Evolutionary conservation across 2,888 invertebrate species (phyloP).

Genomic region (Strigamia maritima): DNA sequence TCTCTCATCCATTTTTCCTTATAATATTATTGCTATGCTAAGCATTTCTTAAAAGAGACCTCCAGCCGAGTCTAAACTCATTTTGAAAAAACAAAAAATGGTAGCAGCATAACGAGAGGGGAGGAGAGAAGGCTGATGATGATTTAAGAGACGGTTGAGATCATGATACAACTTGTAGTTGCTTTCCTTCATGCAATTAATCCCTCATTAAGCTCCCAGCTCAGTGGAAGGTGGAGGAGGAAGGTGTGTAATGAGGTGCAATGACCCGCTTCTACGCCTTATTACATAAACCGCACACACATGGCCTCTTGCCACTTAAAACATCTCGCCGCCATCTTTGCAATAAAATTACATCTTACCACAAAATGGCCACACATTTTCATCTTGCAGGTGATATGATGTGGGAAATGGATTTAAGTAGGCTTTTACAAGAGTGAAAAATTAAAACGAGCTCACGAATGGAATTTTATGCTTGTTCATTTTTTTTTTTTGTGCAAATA

Average conservation of each 20-base stretch:
- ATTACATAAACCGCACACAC: conserved; percentile 29
- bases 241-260: conserved; percentile 26
- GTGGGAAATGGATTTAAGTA: conserved; percentile 13
- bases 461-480: not conserved
- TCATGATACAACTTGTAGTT: conserved; percentile 27
- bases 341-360: conserved; percentile 27
- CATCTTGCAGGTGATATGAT: conserved; percentile 25
- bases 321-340: conserved; percentile 24
- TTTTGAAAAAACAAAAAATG: not conserved
- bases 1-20: conserved; percentile 15
- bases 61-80: conserved; percentile 16
- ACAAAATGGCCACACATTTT: conserved; percentile 24
- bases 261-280: conserved; percentile 29
- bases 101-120: not conserved
- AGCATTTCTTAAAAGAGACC: conserved; percentile 24
- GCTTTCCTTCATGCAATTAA: conserved; percentile 27
- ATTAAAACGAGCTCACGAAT: not conserved
- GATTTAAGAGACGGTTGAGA: conserved; percentile 22
- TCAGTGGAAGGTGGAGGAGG: conserved; percentile 25
- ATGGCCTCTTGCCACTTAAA: conserved; percentile 21
- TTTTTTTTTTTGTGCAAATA: not conserved
- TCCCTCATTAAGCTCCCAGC: conserved; percentile 29
- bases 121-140: not conserved
- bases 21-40: conserved; percentile 20
- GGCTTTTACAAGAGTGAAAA: conserved; percentile 8